phyloP scores from a whole-genome alignment of 2,113 vertebrate genomes.

The Brachyhypopomus occidentalis region DNA sequence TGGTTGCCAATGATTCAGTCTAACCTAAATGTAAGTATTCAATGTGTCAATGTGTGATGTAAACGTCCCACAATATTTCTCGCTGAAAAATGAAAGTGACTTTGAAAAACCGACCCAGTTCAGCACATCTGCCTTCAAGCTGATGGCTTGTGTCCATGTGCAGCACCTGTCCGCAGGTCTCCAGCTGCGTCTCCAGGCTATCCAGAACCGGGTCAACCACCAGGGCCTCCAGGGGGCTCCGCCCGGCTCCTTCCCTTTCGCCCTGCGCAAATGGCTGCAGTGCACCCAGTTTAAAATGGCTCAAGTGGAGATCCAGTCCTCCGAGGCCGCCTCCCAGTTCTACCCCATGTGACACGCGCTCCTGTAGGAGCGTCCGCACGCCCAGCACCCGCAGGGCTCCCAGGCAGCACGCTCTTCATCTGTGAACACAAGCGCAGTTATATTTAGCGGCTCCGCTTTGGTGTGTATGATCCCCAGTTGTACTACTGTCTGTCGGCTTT shows the following conservation, averaged over 20 bases:
- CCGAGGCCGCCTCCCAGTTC: slow-evolving; percentile 97
- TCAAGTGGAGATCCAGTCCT: slow-evolving; percentile 99
- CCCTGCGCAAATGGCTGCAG: slow-evolving; percentile 95
- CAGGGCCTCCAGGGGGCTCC: slow-evolving; percentile 86
- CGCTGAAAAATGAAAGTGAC: background rate
- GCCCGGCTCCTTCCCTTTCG: slow-evolving; percentile 77
- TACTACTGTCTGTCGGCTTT: slow-evolving; percentile 8
- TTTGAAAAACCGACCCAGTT: background rate
- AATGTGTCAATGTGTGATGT: slow-evolving; percentile 9
- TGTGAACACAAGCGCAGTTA: slow-evolving; percentile 18
- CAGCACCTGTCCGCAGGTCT: slow-evolving; percentile 96
- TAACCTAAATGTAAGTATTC: slow-evolving; percentile 87
- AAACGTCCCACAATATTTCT: background rate
- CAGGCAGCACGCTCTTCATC: slow-evolving; percentile 43
- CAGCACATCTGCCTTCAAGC: background rate
- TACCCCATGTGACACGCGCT: slow-evolving; percentile 88
- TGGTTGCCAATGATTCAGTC: slow-evolving; percentile 99
- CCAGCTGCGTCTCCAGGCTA: slow-evolving; percentile 95
- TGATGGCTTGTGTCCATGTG: slow-evolving; percentile 45
- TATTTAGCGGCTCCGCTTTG: slow-evolving; percentile 35
- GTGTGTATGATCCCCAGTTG: slow-evolving; percentile 8
- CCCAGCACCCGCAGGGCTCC: background rate
- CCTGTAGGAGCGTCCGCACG: slow-evolving; percentile 1
- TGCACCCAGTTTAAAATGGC: slow-evolving; percentile 99
- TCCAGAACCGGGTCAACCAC: slow-evolving; percentile 96